Evolutionary conservation across 2,888 invertebrate genomes (phyloP).

Genomic region (Chironomus riparius): DNA sequence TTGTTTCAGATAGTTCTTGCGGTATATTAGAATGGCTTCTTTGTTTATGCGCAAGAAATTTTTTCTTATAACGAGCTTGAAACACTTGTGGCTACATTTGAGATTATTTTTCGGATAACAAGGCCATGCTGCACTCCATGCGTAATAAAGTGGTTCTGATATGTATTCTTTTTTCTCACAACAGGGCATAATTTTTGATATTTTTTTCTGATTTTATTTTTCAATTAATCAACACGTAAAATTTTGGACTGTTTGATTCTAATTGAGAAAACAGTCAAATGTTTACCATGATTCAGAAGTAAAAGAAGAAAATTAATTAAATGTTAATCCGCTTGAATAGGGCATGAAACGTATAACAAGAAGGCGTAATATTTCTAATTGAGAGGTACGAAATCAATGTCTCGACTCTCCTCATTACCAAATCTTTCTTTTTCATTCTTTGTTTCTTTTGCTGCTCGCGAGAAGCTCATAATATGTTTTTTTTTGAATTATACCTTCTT

Average conservation of each 20-base stretch:
- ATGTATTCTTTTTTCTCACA: neutral
- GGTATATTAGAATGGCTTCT: constrained; percentile 17
- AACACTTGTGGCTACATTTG: constrained; percentile 4
- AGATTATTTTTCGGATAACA: constrained; percentile 1
- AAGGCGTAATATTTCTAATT: constrained; percentile 27
- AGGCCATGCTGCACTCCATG: constrained; percentile 13
- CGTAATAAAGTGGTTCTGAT: neutral
- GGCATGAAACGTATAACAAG: constrained; percentile 25
- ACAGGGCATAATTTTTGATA: constrained; percentile 6
- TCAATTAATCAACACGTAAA: neutral
- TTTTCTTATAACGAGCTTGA: neutral
- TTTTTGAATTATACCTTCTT: neutral
- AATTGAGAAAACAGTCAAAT: neutral
- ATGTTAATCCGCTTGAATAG: constrained; percentile 12
- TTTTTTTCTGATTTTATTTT: no score
- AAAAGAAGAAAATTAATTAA: neutral
- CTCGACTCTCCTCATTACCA: neutral
- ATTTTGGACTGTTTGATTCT: neutral
- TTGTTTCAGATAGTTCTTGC: neutral
- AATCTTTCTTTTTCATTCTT: neutral
- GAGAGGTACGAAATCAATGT: constrained; percentile 19
- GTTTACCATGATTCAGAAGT: neutral
- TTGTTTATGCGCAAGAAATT: constrained; percentile 1
- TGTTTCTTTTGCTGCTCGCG: neutral
- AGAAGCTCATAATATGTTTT: neutral